Conservation (phyloP, 2,888 invertebrate species). For the Acleris literana region DNA sequence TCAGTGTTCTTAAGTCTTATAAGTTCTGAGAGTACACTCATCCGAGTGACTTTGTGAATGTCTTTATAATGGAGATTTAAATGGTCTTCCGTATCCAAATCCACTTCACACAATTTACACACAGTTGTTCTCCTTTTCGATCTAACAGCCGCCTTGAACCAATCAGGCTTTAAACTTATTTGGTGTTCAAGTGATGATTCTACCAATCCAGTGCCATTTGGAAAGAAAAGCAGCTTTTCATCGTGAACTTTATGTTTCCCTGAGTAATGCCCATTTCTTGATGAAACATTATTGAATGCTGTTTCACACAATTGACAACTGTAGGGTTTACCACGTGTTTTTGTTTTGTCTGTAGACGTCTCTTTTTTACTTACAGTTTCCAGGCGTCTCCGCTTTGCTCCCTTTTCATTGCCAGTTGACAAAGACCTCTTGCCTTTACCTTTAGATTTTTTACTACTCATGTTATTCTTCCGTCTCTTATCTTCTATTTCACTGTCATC, state of each 20-base stretch:
- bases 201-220: not conserved
- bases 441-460: not conserved
- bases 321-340: not conserved
- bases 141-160: not conserved
- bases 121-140: not conserved
- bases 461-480: not conserved
- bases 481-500: not conserved
- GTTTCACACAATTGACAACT: slow-evolving; percentile 7
- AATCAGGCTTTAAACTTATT: not conserved
- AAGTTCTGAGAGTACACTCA: not conserved
- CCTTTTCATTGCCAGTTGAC: not conserved
- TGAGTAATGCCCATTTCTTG: slow-evolving; percentile 4
- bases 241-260: slow-evolving; percentile 2
- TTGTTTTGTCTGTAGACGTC: not conserved
- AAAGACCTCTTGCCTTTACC: not conserved
- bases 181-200: slow-evolving; percentile 7
- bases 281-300: not conserved
- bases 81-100: slow-evolving; percentile 1
- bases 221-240: slow-evolving; percentile 10
- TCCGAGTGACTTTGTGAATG: slow-evolving; percentile 3
- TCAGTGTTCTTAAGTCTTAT: slow-evolving; percentile 2
- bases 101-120: slow-evolving; percentile 5
- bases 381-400: not conserved
- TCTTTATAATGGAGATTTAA: slow-evolving; percentile 2
- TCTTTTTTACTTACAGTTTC: not conserved